Evolutionary conservation across 2,113 vertebrate genomes (phyloP).

Genomic region (Collichthys lucidus): DNA sequence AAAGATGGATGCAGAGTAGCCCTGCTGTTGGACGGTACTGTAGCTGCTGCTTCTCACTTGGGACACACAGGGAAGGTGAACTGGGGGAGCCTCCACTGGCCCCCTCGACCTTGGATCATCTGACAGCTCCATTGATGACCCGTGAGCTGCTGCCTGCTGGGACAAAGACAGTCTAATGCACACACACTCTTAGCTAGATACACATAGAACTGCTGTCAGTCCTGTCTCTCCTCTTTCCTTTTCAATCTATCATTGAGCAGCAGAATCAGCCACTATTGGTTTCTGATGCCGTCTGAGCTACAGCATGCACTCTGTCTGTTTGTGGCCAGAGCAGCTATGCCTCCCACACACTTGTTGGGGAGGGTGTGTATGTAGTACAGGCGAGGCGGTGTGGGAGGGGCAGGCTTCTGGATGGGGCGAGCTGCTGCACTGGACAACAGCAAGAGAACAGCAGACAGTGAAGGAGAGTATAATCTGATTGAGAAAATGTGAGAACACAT

Average conservation of each 20-base stretch:
- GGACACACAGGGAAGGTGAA: slow-evolving; percentile 64
- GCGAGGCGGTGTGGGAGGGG: slow-evolving; percentile 52
- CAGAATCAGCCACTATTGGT: slow-evolving; percentile 70
- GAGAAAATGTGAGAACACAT: slow-evolving; percentile 48
- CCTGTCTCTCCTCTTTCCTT: slow-evolving; percentile 22
- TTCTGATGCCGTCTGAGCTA: slow-evolving; percentile 45
- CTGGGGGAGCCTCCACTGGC: slow-evolving; percentile 80
- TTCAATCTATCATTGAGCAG: slow-evolving; percentile 44
- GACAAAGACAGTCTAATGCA: slow-evolving; percentile 16
- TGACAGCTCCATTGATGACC: slow-evolving; percentile 75
- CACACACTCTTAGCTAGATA: neutral
- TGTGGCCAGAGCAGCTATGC: slow-evolving; percentile 42
- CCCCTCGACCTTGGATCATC: slow-evolving; percentile 75
- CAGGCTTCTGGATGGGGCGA: slow-evolving; percentile 43
- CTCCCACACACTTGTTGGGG: slow-evolving; percentile 40
- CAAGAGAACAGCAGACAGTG: slow-evolving; percentile 23
- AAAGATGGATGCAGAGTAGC: slow-evolving; percentile 90
- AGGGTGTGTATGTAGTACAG: slow-evolving; percentile 35
- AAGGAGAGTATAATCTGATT: slow-evolving; percentile 60
- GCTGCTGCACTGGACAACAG: slow-evolving; percentile 42
- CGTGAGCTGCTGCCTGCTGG: slow-evolving; percentile 37
- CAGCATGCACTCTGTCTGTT: slow-evolving; percentile 48
- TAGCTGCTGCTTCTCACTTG: slow-evolving; percentile 86
- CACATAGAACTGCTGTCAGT: slow-evolving; percentile 44
- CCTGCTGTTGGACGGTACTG: slow-evolving; percentile 89